Conservation (phyloP, 1,140 invertebrate species). For the Lepidurus apus region DNA sequence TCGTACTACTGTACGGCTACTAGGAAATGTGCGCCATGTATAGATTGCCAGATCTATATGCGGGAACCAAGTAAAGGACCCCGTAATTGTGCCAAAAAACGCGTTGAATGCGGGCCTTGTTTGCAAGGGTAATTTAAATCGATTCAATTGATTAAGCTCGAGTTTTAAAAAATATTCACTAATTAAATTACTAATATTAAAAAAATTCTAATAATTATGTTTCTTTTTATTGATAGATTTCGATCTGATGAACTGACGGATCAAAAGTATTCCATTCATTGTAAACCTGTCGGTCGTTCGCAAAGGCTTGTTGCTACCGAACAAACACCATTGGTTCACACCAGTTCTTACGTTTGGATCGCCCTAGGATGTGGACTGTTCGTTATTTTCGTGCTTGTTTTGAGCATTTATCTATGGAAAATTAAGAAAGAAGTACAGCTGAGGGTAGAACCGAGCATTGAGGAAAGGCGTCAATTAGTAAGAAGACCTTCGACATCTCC, state of each 20-base stretch:
- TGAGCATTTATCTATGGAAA: background rate
- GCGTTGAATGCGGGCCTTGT: background rate
- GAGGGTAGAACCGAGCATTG: background rate
- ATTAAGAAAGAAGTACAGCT: background rate
- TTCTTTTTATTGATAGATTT: background rate
- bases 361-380: background rate
- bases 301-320: background rate
- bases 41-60: background rate
- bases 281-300: background rate
- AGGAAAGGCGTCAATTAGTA: background rate
- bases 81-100: slow-evolving; percentile 15
- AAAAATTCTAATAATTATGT: too few relatives aligned
- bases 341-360: background rate
- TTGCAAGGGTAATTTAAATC: background rate
- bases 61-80: background rate
- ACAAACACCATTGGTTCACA: background rate
- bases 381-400: background rate
- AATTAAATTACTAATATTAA: too few relatives aligned
- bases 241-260: background rate
- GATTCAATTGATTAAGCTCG: too few relatives aligned
- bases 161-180: too few relatives aligned
- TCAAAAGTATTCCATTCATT: slow-evolving; percentile 11
- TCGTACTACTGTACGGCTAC: background rate
- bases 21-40: background rate
- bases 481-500: background rate